Evolutionary conservation across 2,888 invertebrate genomes (phyloP).

Genomic region (Caenorhabditis sulstoni): DNA sequence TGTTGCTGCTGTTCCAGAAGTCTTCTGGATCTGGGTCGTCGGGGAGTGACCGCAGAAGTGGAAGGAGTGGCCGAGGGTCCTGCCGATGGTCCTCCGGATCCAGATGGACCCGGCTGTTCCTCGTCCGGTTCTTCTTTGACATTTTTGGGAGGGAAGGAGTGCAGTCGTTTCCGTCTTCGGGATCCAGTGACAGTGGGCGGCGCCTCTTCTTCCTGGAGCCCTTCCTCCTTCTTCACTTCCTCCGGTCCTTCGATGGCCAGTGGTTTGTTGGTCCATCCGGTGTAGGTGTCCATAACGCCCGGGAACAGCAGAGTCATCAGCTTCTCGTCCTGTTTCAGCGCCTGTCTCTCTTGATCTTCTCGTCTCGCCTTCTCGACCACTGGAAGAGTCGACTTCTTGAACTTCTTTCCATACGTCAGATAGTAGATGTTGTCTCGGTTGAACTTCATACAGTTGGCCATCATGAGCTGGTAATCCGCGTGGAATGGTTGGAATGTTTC

Average conservation of each 20-base stretch:
- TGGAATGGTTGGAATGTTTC: no score
- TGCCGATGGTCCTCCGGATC: background rate
- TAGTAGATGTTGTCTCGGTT: constrained; percentile 84
- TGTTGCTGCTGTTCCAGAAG: constrained; percentile 5
- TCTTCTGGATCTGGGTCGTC: constrained; percentile 14
- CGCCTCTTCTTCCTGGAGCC: background rate
- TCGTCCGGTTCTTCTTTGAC: background rate
- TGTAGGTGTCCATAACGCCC: constrained; percentile 9
- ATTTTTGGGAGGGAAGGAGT: background rate
- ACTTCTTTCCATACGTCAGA: constrained; percentile 65
- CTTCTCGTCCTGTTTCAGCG: constrained; percentile 1
- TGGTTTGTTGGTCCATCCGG: constrained; percentile 7
- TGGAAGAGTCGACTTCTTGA: constrained; percentile 16
- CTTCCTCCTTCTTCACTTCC: background rate
- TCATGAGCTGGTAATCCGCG: background rate
- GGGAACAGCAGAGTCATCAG: background rate
- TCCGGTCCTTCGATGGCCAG: background rate
- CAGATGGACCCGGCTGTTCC: no score
- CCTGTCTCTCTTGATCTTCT: constrained; percentile 20
- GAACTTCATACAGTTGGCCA: constrained; percentile 91
- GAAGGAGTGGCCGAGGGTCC: background rate
- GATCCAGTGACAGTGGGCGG: background rate
- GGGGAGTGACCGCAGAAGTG: background rate
- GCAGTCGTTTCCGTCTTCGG: background rate
- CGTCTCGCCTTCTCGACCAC: constrained; percentile 14